Base-by-base conservation (phyloP, 2,113 vertebrate species). In the Diadophis punctatus region DNA sequence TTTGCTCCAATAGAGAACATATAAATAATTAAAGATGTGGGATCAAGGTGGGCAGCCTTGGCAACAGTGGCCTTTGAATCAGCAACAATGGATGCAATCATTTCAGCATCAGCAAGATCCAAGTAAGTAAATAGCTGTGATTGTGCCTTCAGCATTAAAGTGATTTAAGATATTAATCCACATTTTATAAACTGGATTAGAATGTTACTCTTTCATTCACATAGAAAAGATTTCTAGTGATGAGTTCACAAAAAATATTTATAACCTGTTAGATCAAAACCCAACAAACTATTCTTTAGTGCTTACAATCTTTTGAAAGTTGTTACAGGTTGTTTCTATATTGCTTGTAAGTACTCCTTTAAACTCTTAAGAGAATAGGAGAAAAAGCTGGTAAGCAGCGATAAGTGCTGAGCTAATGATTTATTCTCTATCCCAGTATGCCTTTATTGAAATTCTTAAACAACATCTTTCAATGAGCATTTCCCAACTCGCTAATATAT, bases 21-120 rank as follows among this genome's bases (percentile, higher is more conserved):
- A 97, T 96, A 97, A 96, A 96, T 95, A 96, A 96, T 96, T 95
- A 96, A 98, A 95, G 96, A 99, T 99, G 99, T 99, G 99, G 99
- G 99, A 99, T 97, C 99, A 99, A 98, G 99, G 99, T 98, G 98
- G 99, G 97, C 99, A 99, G 92, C 99, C 99, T 97, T 99, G 99
- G 99, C 99, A 99, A 95, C 99, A 99, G 94, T 99, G 99, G 99
- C 99, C 99, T 96, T 97, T 99, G 97, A 99, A 99, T 97, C 99
- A 99, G 94, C 99, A 99, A 95, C 99, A 99, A 90, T 99, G 99
- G 99, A 99, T 99, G 99, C 99, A 99, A 97, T 99, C 99, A 49
- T 99, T 99, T 96, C 99, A 99, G 95, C 99, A 99, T 96, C 99
- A 99, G 93, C 99, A 99, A 94, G 99, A 99, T 97, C 99, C 99